phyloP scores from a whole-genome alignment of 2,113 vertebrate species.

The Bothrops jararaca region DNA sequence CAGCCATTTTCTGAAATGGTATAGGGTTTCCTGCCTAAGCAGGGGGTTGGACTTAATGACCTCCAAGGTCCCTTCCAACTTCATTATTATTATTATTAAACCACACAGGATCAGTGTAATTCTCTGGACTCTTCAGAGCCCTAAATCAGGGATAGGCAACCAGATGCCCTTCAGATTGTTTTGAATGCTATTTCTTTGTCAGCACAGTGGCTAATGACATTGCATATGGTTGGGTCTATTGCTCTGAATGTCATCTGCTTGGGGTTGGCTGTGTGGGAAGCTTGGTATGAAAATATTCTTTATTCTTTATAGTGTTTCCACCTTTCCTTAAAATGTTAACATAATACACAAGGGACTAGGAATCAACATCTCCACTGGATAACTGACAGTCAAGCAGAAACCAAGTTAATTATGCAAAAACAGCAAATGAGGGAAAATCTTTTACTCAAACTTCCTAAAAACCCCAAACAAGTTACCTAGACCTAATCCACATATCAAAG shows the following conservation, averaged over 20 bases:
- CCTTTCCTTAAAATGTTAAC: background rate
- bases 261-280: background rate
- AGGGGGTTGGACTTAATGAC: too few species aligned
- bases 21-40: too few species aligned
- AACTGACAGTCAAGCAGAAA: background rate
- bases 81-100: too few species aligned
- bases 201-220: background rate
- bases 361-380: background rate
- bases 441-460: background rate
- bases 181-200: background rate
- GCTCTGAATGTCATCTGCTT: background rate
- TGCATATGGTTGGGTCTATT: background rate
- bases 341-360: background rate
- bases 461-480: background rate
- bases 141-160: background rate
- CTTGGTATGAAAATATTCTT: background rate
- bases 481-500: background rate
- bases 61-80: too few species aligned
- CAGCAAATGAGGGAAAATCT: background rate
- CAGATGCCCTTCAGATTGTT: background rate
- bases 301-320: background rate
- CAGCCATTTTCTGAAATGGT: too few species aligned
- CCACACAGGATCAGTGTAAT: background rate
- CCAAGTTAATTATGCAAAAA: background rate
- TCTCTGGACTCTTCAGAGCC: background rate